Conservation (phyloP, 2,113 vertebrate species). For the Desmodus rotundus region DNA sequence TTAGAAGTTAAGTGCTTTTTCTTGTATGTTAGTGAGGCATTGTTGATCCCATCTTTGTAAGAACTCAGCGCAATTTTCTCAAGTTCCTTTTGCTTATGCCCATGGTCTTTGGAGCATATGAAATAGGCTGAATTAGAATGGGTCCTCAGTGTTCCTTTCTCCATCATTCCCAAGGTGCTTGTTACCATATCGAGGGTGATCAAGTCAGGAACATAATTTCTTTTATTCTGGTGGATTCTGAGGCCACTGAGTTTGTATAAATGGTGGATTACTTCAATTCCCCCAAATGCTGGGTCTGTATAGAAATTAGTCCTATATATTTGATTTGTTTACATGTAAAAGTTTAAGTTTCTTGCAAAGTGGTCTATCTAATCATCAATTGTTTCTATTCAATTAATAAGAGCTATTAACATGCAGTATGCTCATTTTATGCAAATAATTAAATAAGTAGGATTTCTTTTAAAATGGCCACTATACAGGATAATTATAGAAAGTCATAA, state of each 20-base stretch:
- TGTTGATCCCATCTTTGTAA: conserved; percentile 42
- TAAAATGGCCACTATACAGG: neutral
- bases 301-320: neutral
- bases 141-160: neutral
- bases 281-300: neutral
- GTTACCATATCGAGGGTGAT: neutral
- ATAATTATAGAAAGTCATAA: neutral
- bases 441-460: neutral
- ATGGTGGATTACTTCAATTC: neutral
- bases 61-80: conserved; percentile 10
- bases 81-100: neutral
- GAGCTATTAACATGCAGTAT: neutral
- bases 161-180: neutral
- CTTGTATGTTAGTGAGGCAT: conserved; percentile 17
- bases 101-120: neutral
- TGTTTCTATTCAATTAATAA: neutral
- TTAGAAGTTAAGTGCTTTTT: conserved; percentile 18
- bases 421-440: neutral
- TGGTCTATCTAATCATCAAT: neutral
- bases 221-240: neutral
- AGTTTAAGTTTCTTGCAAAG: neutral
- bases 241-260: neutral
- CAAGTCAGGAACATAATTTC: neutral
- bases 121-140: neutral
- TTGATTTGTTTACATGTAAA: neutral